These are phyloP conservation scores for Didymodactylos carnosus DNA, from an alignment of 2,888 invertebrate species.

Conservation along the genomic window DNA sequence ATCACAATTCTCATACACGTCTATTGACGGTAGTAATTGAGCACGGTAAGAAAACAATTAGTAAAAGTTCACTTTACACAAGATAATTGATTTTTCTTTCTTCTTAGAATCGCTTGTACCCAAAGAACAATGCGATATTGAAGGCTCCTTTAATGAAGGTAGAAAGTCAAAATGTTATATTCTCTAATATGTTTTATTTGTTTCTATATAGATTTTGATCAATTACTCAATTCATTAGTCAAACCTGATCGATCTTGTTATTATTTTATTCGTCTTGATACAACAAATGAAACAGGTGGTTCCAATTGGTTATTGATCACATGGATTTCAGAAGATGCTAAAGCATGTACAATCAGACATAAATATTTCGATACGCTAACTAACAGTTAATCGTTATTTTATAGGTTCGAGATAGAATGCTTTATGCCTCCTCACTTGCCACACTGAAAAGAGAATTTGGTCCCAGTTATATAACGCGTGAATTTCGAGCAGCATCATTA, in stretches of 20 bases:
- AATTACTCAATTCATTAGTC: neutral
- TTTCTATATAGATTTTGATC: neutral
- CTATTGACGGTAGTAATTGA: neutral
- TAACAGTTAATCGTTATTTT: neutral
- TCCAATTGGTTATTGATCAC: constrained; percentile 7
- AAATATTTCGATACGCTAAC: neutral
- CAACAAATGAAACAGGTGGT: neutral
- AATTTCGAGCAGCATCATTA: constrained; percentile 39
- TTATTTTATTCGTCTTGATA: constrained; percentile 9
- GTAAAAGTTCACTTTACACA: neutral
- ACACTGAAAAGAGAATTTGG: constrained; percentile 91
- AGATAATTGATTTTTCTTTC: neutral
- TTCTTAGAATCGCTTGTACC: neutral
- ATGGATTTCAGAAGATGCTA: constrained; percentile 6
- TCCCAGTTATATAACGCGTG: constrained; percentile 73
- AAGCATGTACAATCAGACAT: neutral
- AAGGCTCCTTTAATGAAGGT: neutral
- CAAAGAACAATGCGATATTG: neutral
- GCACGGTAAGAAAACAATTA: neutral
- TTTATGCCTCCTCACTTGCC: constrained; percentile 89
- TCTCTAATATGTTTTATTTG: neutral
- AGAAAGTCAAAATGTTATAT: neutral
- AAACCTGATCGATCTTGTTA: neutral
- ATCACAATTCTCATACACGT: neutral
- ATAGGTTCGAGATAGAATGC: constrained; percentile 50